Evolutionary conservation across 2,113 vertebrate genomes (phyloP).

Genomic region (Myrmecophaga tridactyla): DNA sequence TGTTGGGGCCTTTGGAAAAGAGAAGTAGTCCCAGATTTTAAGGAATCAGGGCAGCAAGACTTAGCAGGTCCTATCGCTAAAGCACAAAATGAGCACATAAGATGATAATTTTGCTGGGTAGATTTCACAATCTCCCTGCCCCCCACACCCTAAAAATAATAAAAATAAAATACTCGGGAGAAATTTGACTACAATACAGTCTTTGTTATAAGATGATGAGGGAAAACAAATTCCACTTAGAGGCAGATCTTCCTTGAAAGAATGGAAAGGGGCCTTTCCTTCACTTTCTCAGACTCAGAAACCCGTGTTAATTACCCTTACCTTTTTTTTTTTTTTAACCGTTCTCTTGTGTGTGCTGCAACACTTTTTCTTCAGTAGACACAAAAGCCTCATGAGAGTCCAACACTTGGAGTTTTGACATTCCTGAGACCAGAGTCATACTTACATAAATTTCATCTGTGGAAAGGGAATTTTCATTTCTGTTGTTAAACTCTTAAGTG

Average conservation of each 20-base stretch:
- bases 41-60: not conserved
- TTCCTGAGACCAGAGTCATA: slow-evolving; percentile 61
- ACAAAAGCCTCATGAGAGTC: not conserved
- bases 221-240: not conserved
- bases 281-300: not conserved
- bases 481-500: not conserved
- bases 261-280: not conserved
- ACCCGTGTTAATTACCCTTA: not conserved
- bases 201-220: not conserved
- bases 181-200: not conserved
- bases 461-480: slow-evolving; percentile 44
- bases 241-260: not conserved
- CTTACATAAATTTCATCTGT: slow-evolving; percentile 64
- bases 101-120: not conserved
- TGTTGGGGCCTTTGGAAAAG: not conserved
- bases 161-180: not conserved
- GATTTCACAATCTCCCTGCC: not conserved
- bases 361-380: slow-evolving; percentile 41
- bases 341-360: slow-evolving; percentile 11
- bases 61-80: not conserved
- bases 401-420: slow-evolving; percentile 10
- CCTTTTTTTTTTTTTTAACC: not conserved
- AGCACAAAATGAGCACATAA: not conserved
- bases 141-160: not conserved
- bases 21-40: not conserved